A percentile compares a stretch with the other conserved stretches of the same genome.
Conservation (phyloP, 2,888 invertebrate genomes). For the Halictus quadricinctus region DNA sequence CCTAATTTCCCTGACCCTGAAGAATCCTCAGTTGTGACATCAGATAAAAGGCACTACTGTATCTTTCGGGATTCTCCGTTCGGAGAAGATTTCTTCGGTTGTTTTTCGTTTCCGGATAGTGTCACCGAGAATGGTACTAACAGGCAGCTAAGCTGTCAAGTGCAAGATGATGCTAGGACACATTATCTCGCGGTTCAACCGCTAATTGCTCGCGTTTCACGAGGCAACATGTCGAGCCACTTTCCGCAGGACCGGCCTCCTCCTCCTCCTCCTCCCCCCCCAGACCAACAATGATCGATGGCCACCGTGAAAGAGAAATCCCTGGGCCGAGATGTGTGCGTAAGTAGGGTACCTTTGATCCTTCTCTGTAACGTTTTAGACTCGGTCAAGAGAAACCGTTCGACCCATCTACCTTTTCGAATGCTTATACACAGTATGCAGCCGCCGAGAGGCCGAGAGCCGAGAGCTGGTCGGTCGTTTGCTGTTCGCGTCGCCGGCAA, state of each 20-base stretch:
- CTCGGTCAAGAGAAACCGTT: slow-evolving; percentile 60
- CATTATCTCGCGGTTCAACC: slow-evolving; percentile 3
- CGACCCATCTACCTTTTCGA: slow-evolving; percentile 56
- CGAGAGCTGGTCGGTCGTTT: slow-evolving; percentile 19
- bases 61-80: not conserved
- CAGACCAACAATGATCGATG: slow-evolving; percentile 39
- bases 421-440: slow-evolving; percentile 29
- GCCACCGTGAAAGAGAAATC: slow-evolving; percentile 55
- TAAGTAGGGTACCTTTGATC: slow-evolving; percentile 67
- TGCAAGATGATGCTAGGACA: not conserved
- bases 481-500: slow-evolving; percentile 31
- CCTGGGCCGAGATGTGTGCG: slow-evolving; percentile 26
- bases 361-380: slow-evolving; percentile 57
- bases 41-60: not conserved
- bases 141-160: not conserved
- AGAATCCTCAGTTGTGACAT: not conserved
- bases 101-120: not conserved
- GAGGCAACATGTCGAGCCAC: slow-evolving; percentile 7
- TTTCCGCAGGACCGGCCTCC: slow-evolving; percentile 22
- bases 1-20: not conserved
- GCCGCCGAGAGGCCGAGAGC: slow-evolving; percentile 6
- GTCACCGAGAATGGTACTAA: not conserved
- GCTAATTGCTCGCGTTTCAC: slow-evolving; percentile 5
- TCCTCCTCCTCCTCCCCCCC: not conserved
- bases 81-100: too few relatives aligned